Evolutionary conservation across 2,797 vertebrate genomes (phyloP).

Genomic region (Alectoris magna): DNA sequence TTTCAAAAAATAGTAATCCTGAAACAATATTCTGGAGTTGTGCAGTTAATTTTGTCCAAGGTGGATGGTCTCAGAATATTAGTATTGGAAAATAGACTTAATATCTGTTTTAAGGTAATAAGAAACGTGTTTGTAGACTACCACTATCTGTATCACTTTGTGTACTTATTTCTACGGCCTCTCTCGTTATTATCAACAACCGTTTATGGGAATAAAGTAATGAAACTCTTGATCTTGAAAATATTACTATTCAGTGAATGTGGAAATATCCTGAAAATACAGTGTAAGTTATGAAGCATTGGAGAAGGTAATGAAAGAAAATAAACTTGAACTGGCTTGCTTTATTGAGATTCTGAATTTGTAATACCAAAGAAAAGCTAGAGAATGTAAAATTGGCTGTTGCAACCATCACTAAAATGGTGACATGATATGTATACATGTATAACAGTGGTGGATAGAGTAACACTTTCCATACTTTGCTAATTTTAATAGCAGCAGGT

Average conservation of each 20-base stretch:
- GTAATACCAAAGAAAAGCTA: not conserved
- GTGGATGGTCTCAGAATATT: not conserved
- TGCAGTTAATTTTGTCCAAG: not conserved
- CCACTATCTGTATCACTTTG: not conserved
- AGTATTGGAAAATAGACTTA: not conserved
- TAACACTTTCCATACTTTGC: not conserved
- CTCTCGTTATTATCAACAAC: not conserved
- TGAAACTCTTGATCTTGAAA: not conserved
- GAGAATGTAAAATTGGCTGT: not conserved
- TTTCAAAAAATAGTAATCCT: not conserved
- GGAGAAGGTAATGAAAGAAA: not conserved
- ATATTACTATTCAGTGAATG: not conserved
- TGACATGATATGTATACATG: not conserved
- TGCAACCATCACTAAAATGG: not conserved
- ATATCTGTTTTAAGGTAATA: not conserved
- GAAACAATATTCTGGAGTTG: not conserved
- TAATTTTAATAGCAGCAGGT: not conserved
- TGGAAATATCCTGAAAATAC: constrained; percentile 8
- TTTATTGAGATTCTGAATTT: not conserved
- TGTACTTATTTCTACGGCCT: not conserved
- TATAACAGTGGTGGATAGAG: not conserved
- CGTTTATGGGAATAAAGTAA: not conserved
- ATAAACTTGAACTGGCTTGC: not conserved
- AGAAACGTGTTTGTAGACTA: not conserved
- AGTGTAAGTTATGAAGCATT: not conserved